Evolutionary conservation across 2,113 vertebrate genomes (phyloP).

Genomic region (Plestiodon gilberti): DNA sequence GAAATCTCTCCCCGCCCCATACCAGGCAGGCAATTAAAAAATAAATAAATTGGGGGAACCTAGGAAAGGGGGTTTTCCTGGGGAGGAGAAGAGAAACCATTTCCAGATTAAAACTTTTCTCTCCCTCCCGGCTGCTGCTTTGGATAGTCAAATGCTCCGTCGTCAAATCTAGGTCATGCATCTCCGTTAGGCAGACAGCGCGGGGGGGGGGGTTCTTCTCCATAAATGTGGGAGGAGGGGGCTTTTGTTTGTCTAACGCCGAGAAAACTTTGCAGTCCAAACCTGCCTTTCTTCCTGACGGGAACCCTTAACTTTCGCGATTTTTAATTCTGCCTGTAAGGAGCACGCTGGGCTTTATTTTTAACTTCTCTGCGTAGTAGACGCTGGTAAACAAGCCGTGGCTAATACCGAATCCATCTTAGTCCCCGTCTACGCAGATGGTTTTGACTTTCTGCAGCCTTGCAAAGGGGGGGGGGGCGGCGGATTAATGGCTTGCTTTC

Average conservation of each 20-base stretch:
- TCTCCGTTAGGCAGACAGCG: neutral
- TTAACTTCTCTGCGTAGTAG: neutral
- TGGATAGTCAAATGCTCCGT: neutral
- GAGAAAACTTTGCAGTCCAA: neutral
- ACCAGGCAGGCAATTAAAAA: neutral
- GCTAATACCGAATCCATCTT: slow-evolving; percentile 9
- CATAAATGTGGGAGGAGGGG: neutral
- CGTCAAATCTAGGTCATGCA: neutral
- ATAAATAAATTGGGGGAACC: neutral
- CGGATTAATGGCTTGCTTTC: too few relatives aligned
- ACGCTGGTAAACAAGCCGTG: neutral
- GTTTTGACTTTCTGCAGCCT: neutral
- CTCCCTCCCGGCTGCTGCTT: neutral
- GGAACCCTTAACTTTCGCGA: neutral
- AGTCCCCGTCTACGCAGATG: slow-evolving; percentile 7
- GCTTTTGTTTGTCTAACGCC: neutral
- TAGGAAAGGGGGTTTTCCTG: neutral
- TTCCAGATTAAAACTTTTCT: neutral
- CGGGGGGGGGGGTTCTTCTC: neutral
- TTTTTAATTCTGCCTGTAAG: neutral
- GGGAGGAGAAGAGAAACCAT: neutral
- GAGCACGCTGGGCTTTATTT: neutral
- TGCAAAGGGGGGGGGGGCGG: neutral
- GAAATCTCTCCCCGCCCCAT: neutral
- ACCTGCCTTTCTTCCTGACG: neutral